Conservation (phyloP, 2,888 invertebrate genomes). For the Galerucella calmariensis region DNA sequence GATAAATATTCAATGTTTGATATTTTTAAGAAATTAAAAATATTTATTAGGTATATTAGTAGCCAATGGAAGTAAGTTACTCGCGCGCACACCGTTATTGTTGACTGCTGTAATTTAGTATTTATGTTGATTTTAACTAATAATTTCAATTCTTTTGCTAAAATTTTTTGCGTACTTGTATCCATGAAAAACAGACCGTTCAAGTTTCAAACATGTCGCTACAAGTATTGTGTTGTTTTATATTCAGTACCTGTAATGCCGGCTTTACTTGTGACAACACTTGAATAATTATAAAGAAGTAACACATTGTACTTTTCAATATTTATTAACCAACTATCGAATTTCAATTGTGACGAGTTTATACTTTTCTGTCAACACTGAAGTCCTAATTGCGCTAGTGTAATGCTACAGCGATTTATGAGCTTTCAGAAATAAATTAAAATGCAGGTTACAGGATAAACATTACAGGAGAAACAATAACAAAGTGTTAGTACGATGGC, state of each 20-base stretch:
- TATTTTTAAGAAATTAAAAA: too few species aligned
- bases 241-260: slow-evolving; percentile 5
- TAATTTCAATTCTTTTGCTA: not conserved
- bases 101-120: too few species aligned
- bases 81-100: too few species aligned
- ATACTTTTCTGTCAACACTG: not conserved
- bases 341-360: not conserved
- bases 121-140: not conserved
- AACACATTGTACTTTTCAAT: not conserved
- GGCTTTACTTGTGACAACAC: slow-evolving; percentile 10
- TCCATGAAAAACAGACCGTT: not conserved
- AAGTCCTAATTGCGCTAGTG: not conserved
- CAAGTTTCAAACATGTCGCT: not conserved
- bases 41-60: too few species aligned
- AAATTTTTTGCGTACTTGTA: not conserved
- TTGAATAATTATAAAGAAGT: slow-evolving; percentile 7
- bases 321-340: not conserved
- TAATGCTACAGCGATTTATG: not conserved
- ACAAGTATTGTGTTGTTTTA: slow-evolving; percentile 15
- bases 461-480: too few species aligned
- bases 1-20: too few species aligned
- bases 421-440: not conserved
- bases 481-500: too few species aligned
- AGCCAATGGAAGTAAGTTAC: too few species aligned
- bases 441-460: too few species aligned